These are phyloP conservation scores for Anomalospiza imberbis DNA, from an alignment of 2,797 vertebrate species.

Conservation along the genomic window DNA sequence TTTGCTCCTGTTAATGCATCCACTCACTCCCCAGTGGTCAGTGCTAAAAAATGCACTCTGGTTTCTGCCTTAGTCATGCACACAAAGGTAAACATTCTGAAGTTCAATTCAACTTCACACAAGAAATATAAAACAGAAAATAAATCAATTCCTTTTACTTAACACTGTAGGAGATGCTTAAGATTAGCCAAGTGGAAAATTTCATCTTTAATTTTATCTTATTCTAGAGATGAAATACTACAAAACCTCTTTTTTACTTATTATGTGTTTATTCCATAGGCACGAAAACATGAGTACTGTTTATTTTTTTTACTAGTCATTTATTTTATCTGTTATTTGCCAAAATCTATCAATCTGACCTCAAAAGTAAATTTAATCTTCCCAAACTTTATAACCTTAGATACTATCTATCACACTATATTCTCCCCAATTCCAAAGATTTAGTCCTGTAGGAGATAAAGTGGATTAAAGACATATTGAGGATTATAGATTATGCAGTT, in stretches of 20 bases:
- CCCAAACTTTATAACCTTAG: neutral
- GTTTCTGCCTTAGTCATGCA: neutral
- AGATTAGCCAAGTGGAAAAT: constrained; percentile 27
- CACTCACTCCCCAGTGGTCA: neutral
- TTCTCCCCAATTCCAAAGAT: neutral
- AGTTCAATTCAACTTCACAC: neutral
- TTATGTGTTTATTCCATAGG: constrained; percentile 2
- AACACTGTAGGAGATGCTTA: neutral
- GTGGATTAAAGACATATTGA: constrained; percentile 54
- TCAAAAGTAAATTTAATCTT: neutral
- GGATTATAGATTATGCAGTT: constrained; percentile 59
- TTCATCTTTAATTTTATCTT: constrained; percentile 32
- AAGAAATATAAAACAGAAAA: neutral
- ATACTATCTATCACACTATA: neutral
- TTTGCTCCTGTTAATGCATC: neutral
- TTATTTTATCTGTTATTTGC: constrained; percentile 10
- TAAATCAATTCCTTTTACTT: neutral
- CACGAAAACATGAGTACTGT: constrained; percentile 11
- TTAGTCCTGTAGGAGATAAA: constrained; percentile 19
- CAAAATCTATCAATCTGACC: constrained; percentile 7
- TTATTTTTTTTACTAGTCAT: neutral
- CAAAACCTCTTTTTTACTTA: neutral
- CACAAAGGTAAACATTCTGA: neutral
- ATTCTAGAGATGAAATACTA: constrained; percentile 23
- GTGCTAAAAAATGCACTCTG: neutral